These are phyloP conservation scores for Automeris io DNA, from an alignment of 2,888 invertebrate genomes.

Conservation along the genomic window DNA sequence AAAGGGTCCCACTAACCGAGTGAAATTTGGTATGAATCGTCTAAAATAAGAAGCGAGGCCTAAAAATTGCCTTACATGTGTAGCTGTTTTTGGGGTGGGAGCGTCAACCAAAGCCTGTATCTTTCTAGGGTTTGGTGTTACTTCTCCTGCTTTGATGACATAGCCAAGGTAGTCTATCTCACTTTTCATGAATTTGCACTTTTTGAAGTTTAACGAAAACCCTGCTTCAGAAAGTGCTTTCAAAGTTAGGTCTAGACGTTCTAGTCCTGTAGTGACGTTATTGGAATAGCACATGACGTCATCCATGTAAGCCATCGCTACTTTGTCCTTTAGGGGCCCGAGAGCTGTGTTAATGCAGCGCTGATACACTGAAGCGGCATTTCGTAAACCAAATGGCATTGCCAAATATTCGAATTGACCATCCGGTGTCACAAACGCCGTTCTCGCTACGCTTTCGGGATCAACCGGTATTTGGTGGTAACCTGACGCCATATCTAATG, in stretches of 20 bases:
- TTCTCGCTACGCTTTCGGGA: constrained; percentile 20
- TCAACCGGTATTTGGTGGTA: constrained; percentile 20
- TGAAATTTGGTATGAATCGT: constrained; percentile 14
- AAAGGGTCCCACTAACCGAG: constrained; percentile 16
- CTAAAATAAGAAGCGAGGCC: constrained; percentile 17
- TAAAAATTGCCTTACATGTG: constrained; percentile 20
- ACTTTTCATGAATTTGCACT: constrained; percentile 19
- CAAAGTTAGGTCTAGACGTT: constrained; percentile 16
- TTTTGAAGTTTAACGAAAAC: constrained; percentile 24
- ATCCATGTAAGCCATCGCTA: constrained; percentile 25
- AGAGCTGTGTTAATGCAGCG: constrained; percentile 7
- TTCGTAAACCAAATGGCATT: constrained; percentile 27
- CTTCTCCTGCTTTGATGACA: constrained; percentile 19
- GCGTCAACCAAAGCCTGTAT: constrained; percentile 24
- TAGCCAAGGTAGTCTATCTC: constrained; percentile 25
- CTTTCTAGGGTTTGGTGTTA: constrained; percentile 23
- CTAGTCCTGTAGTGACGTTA: constrained; percentile 14
- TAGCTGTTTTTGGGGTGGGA: constrained; percentile 19
- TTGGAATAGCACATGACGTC: constrained; percentile 22
- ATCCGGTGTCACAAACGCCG: constrained; percentile 26
- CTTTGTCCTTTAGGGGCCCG: constrained; percentile 5
- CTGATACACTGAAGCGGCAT: constrained; percentile 19
- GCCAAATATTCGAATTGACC: constrained; percentile 24
- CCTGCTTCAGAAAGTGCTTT: constrained; percentile 19
- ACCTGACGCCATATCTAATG: constrained; percentile 13